These are phyloP conservation scores for Pagrus major DNA, from an alignment of 2,113 vertebrate genomes.

Conservation along the genomic window DNA sequence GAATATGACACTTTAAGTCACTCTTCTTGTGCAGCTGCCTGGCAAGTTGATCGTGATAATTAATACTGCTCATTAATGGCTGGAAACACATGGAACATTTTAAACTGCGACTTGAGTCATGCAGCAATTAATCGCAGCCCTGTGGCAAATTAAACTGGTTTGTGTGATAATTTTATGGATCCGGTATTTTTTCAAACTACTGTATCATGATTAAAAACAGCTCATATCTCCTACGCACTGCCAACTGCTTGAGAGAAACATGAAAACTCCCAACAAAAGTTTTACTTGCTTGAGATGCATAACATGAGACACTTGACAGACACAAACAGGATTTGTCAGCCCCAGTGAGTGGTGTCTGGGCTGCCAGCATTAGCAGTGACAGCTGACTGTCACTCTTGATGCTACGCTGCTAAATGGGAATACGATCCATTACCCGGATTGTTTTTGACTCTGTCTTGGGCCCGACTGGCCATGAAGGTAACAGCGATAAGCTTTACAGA, in stretches of 20 bases:
- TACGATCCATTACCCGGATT: slow-evolving; percentile 76
- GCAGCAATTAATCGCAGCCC: slow-evolving; percentile 51
- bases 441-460: slow-evolving; percentile 71
- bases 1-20: not conserved
- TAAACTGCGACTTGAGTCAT: slow-evolving; percentile 44
- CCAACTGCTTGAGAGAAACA: slow-evolving; percentile 21
- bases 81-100: slow-evolving; percentile 49
- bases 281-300: slow-evolving; percentile 59
- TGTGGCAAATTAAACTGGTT: slow-evolving; percentile 47
- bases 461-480: slow-evolving; percentile 23
- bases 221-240: not conserved
- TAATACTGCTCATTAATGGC: slow-evolving; percentile 35
- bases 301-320: slow-evolving; percentile 63
- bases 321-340: slow-evolving; percentile 72
- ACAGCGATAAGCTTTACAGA: slow-evolving; percentile 30
- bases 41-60: slow-evolving; percentile 35
- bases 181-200: slow-evolving; percentile 7
- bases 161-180: slow-evolving; percentile 38
- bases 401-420: slow-evolving; percentile 72
- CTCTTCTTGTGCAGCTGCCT: slow-evolving; percentile 10
- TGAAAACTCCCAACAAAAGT: slow-evolving; percentile 47
- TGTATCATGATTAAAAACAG: slow-evolving; percentile 31
- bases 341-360: slow-evolving; percentile 59
- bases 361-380: slow-evolving; percentile 70
- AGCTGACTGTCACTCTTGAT: slow-evolving; percentile 71